Base-by-base conservation (phyloP, 2,797 vertebrate species). In the Semaprochilodus insignis region DNA sequence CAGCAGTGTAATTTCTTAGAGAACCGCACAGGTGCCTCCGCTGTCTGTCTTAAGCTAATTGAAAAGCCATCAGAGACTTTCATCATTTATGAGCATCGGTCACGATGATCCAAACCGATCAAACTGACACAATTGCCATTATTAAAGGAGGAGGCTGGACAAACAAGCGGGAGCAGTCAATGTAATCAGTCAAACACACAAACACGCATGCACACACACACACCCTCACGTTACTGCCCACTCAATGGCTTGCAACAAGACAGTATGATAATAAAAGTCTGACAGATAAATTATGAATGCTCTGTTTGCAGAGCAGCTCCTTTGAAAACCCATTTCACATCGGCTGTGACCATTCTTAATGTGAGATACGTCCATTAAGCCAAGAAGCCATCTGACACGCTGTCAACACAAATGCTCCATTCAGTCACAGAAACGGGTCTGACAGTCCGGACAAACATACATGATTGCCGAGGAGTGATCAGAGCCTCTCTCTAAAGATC, bases 241-340 rank as follows among this genome's bases (percentile, higher is more conserved):
- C 57, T 70, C 74, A 34, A 40, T 51, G 15, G 25, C 67, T 57
- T 27, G 10, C 51, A 36, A 66, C 81, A 62, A 6, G 55, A 36
- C 21, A 27, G 59, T 23, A 34, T 36, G 1, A 57, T 63, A 70
- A 69, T 83, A 44, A 82, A 82, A 82, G 70, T 65, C 75, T 80
- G 77, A 59, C 74, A 78, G 44, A 69, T 87, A 52, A 78, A 83
- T 79, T 55, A 85, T 79, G 71, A 77, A 77, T 40, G 57, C 2
- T 62, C 48, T 74, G 10, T 66, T 62, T 36, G 16, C 15, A 21
- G 36, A 77, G 73, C 72, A 14, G 6, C 52, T 69, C 48, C 69
- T 62, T 34, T n/a, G 52, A 51, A 81, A 57, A 59, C 13, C 59
- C 17, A 72, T 60, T 67, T 27, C 57, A 63, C 55, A 62, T 67